Percentiles rank a stretch among this genome's conserved stretches.
phyloP scores from a whole-genome alignment of 1,140 invertebrate genomes.

The Protaetia brevitarsis region DNA sequence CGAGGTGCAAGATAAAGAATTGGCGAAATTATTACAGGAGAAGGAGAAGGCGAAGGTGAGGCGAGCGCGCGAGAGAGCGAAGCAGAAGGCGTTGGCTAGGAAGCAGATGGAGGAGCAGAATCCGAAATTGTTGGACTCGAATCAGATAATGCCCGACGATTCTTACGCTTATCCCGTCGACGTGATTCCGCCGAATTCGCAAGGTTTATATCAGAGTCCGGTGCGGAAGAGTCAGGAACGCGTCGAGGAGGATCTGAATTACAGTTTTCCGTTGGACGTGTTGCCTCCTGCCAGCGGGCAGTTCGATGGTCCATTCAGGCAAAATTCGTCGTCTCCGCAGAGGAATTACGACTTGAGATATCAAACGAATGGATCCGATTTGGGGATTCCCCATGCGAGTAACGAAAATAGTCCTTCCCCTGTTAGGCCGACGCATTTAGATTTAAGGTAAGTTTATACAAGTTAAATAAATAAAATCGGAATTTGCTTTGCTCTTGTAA shows the following conservation, averaged over 20 bases:
- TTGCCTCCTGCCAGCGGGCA: slow-evolving; percentile 24
- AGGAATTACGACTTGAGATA: slow-evolving; percentile 28
- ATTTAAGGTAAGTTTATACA: slow-evolving; percentile 39
- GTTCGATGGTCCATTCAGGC: slow-evolving; percentile 26
- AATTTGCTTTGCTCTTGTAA: no score
- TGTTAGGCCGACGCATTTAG: slow-evolving; percentile 44
- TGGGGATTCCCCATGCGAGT: background rate
- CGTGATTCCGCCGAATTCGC: slow-evolving; percentile 36
- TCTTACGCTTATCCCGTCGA: slow-evolving; percentile 46
- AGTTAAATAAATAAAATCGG: no score
- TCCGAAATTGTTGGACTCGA: slow-evolving; percentile 38
- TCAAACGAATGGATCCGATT: background rate
- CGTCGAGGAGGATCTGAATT: slow-evolving; percentile 44
- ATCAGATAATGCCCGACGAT: slow-evolving; percentile 45
- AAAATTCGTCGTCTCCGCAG: slow-evolving; percentile 34
- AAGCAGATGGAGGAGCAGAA: slow-evolving; percentile 52
- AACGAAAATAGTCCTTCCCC: slow-evolving; percentile 23
- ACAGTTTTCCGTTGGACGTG: slow-evolving; percentile 45
- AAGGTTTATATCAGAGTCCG: slow-evolving; percentile 28
- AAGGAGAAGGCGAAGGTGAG: slow-evolving; percentile 69
- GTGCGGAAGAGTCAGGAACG: background rate
- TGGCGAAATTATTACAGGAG: slow-evolving; percentile 86
- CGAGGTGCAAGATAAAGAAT: slow-evolving; percentile 86
- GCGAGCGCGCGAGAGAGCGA: slow-evolving; percentile 63
- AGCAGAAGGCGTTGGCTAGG: slow-evolving; percentile 63